Conservation (phyloP, 2,113 vertebrate genomes). For the Apaloderma vittatum region DNA sequence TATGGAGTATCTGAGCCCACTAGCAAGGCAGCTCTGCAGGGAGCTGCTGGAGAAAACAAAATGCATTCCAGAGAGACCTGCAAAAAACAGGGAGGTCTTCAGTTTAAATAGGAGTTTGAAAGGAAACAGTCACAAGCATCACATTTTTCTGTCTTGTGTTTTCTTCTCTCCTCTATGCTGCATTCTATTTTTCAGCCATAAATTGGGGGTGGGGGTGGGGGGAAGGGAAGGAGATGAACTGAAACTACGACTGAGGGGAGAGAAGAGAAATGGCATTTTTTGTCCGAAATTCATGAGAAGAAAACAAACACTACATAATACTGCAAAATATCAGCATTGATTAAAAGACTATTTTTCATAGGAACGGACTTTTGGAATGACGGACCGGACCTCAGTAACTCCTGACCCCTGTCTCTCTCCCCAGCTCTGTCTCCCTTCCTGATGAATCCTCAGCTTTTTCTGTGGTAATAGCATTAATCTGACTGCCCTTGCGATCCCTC, state of each 20-base stretch:
- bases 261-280: too few relatives aligned
- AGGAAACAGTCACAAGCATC: not conserved
- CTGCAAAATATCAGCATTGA: not conserved
- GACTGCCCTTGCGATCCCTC: not conserved
- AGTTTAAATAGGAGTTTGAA: not conserved
- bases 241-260: not conserved
- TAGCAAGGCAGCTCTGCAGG: not conserved
- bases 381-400: not conserved
- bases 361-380: not conserved
- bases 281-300: not conserved
- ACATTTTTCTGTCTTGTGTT: not conserved
- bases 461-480: not conserved
- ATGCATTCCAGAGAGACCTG: not conserved
- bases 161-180: not conserved
- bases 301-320: not conserved
- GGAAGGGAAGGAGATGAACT: not conserved
- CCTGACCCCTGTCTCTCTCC: not conserved
- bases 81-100: not conserved
- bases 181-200: not conserved
- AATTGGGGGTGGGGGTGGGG: not conserved
- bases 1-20: not conserved
- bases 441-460: not conserved
- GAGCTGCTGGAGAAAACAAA: not conserved
- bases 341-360: not conserved
- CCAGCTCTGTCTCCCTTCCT: not conserved